These are phyloP conservation scores for Tyrannus savana DNA, from an alignment of 2,113 vertebrate genomes.

Conservation along the genomic window DNA sequence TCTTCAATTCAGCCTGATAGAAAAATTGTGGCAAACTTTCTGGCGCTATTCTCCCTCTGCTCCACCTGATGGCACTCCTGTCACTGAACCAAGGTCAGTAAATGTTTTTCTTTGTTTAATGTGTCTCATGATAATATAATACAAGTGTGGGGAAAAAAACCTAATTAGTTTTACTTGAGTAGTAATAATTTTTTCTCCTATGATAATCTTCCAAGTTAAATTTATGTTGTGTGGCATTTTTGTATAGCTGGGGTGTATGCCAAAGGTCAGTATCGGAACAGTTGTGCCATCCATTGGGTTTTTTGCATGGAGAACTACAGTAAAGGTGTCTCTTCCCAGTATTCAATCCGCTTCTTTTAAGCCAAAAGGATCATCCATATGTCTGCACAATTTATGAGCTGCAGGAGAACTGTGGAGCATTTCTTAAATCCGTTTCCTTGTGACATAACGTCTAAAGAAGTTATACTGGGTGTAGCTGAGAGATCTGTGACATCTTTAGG, in stretches of 20 bases:
- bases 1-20: conserved; percentile 86
- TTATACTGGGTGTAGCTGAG: conserved; percentile 33
- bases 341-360: neutral
- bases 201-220: conserved; percentile 20
- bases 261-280: conserved; percentile 18
- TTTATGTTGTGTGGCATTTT: neutral
- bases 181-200: conserved; percentile 35
- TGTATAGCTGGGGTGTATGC: neutral
- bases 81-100: conserved; percentile 80
- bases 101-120: neutral
- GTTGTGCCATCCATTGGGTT: neutral
- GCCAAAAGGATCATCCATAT: conserved; percentile 16
- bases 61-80: conserved; percentile 79
- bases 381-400: conserved; percentile 5
- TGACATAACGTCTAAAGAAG: neutral
- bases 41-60: conserved; percentile 84
- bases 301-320: neutral
- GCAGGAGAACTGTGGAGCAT: conserved; percentile 10
- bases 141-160: neutral
- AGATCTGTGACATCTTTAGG: conserved; percentile 43
- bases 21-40: conserved; percentile 87
- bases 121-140: neutral
- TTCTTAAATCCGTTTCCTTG: neutral
- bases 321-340: neutral
- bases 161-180: neutral